Base-by-base conservation (phyloP, 2,888 invertebrate species). In the Sturmia bella region DNA sequence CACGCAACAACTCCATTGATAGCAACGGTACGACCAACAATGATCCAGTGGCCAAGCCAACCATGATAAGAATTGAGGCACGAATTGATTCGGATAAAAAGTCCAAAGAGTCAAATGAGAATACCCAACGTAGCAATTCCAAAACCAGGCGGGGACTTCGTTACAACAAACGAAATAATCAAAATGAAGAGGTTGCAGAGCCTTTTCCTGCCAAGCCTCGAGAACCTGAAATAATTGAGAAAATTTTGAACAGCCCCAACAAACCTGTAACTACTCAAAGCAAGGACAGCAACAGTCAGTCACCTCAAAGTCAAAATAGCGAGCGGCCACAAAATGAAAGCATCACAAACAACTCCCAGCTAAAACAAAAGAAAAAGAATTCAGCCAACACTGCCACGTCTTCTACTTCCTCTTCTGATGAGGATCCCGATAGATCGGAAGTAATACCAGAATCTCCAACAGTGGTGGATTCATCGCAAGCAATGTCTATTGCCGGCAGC, bases 371-470 rank as follows among this genome's bases (percentile, higher is more conserved):
- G 61, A 21, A 7, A 32, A 45, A 12, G 9, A 48, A 41, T 21
- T 41, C 48, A 9, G 15, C 48, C n/a, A 24, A 45, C 7, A 6
- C 70, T 24, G 2, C 9, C 37, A 21, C 27, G 15, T 43, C 56
- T 19, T 48, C 70, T 24, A 1, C 9, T 32, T 27, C 27, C 19
- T 43, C 56, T 19, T 48, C 27, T 0, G 64, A 78, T 41, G 68
- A 80, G 68, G 87, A 89, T 89, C 83, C 73, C 1, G 84, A 88
- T 57, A 80, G 83, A 19, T 87, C 88, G 0, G 90, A 89, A 7
- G 85, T 88, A 7, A 88, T 89, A 75, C 87, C 86, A 1, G 85
- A 87, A n/a, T 89, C 89, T 3, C 90, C 89, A 12, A 85, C 86
- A 9, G 48, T 75, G 0, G 48, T 75, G 0, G 70, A 82, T 2